These are phyloP conservation scores for Mimas tiliae DNA, from an alignment of 2,888 invertebrate species.

Conservation along the genomic window DNA sequence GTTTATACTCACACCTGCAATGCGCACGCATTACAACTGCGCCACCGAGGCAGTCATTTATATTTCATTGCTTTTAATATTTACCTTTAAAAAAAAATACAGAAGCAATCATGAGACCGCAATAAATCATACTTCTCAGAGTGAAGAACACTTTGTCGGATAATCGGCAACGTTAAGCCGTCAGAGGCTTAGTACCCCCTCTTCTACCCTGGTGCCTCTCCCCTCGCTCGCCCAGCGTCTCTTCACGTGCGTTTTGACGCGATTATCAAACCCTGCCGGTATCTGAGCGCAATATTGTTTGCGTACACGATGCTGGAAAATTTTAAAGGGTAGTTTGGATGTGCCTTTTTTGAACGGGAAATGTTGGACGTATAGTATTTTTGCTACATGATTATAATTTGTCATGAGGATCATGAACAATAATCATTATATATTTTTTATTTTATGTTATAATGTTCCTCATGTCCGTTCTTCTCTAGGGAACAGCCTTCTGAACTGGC, in stretches of 20 bases:
- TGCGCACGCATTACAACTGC: too few species aligned
- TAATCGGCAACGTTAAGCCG: constrained; percentile 81
- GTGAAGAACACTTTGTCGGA: constrained; percentile 72
- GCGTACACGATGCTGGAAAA: constrained; percentile 42
- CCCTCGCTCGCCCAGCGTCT: constrained; percentile 50
- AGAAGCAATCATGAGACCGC: constrained; percentile 48
- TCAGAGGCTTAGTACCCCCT: constrained; percentile 70
- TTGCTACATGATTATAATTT: too few species aligned
- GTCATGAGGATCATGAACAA: too few species aligned
- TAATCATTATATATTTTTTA: too few species aligned
- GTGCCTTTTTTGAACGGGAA: background rate
- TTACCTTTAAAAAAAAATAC: constrained; percentile 32
- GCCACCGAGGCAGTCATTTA: too few species aligned
- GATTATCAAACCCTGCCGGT: constrained; percentile 82
- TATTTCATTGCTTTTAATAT: background rate
- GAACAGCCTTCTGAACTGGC: too few species aligned
- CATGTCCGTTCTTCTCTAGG: too few species aligned
- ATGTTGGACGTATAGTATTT: too few species aligned
- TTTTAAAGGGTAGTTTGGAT: constrained; percentile 46
- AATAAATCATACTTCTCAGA: constrained; percentile 68
- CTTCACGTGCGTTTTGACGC: constrained; percentile 85
- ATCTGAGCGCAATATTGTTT: constrained; percentile 82
- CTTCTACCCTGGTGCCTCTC: constrained; percentile 32
- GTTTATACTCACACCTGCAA: too few species aligned
- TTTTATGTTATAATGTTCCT: too few species aligned